phyloP scores from a whole-genome alignment of 2,113 vertebrate genomes.

The Eretmochelys imbricata region DNA sequence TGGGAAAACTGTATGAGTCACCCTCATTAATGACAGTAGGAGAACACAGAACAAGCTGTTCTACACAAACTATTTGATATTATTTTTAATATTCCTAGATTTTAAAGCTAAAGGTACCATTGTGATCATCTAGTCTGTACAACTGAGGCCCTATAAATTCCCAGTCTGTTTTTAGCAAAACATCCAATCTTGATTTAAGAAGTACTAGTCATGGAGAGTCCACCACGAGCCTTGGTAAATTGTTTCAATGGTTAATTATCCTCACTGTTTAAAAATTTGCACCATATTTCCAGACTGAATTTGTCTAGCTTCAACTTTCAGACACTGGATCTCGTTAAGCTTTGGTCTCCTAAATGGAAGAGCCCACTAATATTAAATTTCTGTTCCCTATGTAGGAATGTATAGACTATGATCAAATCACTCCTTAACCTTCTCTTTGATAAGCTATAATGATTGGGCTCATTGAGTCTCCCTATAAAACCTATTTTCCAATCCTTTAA shows the following conservation, averaged over 20 bases:
- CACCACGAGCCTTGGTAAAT: background rate
- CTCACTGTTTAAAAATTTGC: slow-evolving; percentile 9
- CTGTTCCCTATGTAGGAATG: slow-evolving; percentile 13
- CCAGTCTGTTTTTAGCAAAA: slow-evolving; percentile 32
- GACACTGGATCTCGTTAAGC: background rate
- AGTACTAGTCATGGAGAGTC: background rate
- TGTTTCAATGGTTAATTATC: slow-evolving; percentile 38
- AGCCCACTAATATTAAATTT: slow-evolving; percentile 17
- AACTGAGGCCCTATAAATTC: background rate
- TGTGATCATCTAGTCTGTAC: background rate
- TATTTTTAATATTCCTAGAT: background rate
- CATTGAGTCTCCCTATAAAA: too few species aligned
- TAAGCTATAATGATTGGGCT: background rate
- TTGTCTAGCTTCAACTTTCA: slow-evolving; percentile 36
- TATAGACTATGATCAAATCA: slow-evolving; percentile 16
- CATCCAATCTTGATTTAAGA: slow-evolving; percentile 7
- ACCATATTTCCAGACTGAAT: background rate
- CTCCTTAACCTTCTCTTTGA: slow-evolving; percentile 24
- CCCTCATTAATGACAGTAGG: background rate
- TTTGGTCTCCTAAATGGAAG: slow-evolving; percentile 9
- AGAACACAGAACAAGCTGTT: background rate
- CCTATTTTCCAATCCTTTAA: too few species aligned
- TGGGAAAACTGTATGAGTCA: background rate
- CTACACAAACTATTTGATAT: background rate
- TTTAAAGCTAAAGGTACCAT: background rate